phyloP scores from a whole-genome alignment of 2,113 vertebrate species.

The Leucoraja erinaceus region DNA sequence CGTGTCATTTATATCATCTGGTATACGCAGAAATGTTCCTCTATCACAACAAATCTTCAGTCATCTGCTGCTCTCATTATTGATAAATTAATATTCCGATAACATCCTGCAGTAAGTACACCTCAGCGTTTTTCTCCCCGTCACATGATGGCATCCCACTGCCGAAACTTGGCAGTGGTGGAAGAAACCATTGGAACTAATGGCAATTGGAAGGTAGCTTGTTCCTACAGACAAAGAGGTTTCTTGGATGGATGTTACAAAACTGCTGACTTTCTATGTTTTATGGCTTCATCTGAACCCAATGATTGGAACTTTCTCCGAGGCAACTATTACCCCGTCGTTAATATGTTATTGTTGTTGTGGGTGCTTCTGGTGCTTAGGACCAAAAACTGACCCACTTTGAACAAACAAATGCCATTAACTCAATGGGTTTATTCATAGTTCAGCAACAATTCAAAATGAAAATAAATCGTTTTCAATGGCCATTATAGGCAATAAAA shows the following conservation, averaged over 20 bases:
- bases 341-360: conserved; percentile 15
- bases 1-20: background rate
- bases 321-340: conserved; percentile 2
- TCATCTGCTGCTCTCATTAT: background rate
- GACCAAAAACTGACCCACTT: conserved; percentile 30
- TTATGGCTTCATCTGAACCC: conserved; percentile 9
- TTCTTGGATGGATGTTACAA: conserved; percentile 27
- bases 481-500: background rate
- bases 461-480: background rate
- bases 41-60: background rate
- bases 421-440: background rate
- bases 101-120: background rate
- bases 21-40: background rate
- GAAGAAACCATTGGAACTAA: conserved; percentile 8
- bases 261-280: conserved; percentile 18
- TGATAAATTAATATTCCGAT: conserved; percentile 11
- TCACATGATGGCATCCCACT: conserved; percentile 7
- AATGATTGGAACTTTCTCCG: background rate
- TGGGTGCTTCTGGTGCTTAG: background rate
- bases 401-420: background rate
- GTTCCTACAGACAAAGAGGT: background rate
- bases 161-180: background rate
- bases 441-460: conserved; percentile 9
- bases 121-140: background rate
- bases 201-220: conserved; percentile 19